Evolutionary conservation across 2,888 invertebrate genomes (phyloP), one percentile per base, ranked within the genome.

Genomic region (Drosophila fungiperda): DNA sequence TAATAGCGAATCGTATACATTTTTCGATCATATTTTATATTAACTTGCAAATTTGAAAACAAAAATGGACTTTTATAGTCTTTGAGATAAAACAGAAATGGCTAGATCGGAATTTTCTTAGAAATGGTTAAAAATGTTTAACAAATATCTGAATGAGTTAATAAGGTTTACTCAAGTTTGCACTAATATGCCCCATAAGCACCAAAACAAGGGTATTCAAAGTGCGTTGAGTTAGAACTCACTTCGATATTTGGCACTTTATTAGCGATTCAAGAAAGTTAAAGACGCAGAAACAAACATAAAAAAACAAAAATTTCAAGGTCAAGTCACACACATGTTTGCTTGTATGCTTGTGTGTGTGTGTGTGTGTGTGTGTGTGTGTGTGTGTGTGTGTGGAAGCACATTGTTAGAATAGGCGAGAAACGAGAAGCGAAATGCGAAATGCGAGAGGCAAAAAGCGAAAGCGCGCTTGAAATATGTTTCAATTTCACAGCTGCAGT

Each of bases 251-350:
- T 36, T 49, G 23, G 7, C n/a, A 33, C 36, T 60, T 52, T 64
- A 75, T 75, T 75, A 75, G 64, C 64, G 60, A 64, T 68, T 32
- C 49, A 61, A 49, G 57, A 52, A 63, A 64, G 23, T 32, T 33
- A 55, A 48, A 57, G 23, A 66, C 64, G 20, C 42, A 50, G 23
- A 59, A 60, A 65, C 23, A 32, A 61, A 71, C 76, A 66, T n/a
- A 36, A 32, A 32, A 45, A 50, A 38, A 40, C 26, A 64, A 87
- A 87, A 84, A 84, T 89, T 89, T 82, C 84, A 84, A 84, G 84
- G 84, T 81, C 89, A 81, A 75, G 63, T 58, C 67, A 36, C 65
- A 58, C 54, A 40, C 55, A 57, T 6, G 33, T 53, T 23, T 57
- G 55, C 35, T 50, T 29, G 55, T 55, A 26, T 26, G 26, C 26